These are phyloP conservation scores for Amblyjoppa fuscipennis DNA, from an alignment of 2,888 invertebrate species.

Conservation along the genomic window DNA sequence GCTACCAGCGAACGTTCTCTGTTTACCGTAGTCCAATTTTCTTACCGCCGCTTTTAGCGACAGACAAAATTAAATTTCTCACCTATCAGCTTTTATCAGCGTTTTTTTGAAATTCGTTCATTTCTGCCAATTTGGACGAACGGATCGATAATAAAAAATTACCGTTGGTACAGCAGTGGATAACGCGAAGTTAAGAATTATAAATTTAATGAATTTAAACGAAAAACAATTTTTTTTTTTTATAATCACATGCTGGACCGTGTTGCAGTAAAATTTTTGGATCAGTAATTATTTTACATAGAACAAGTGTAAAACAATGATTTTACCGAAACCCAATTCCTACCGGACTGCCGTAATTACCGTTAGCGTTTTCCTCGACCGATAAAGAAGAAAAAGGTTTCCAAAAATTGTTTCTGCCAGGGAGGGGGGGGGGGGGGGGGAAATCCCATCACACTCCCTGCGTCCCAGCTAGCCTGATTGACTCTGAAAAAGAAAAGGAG, in stretches of 20 bases:
- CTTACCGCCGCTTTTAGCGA: not conserved
- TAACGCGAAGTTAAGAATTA: not conserved
- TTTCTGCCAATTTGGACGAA: not conserved
- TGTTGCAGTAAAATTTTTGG: too few relatives aligned
- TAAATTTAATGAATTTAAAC: too few relatives aligned
- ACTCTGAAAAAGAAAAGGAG: not conserved
- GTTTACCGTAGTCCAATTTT: not conserved
- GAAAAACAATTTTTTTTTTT: too few relatives aligned
- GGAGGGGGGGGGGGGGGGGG: too few relatives aligned
- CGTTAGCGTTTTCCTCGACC: not conserved
- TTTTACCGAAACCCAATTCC: not conserved
- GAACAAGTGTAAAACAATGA: not conserved
- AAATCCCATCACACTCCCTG: not conserved
- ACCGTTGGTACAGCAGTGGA: not conserved
- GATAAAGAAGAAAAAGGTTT: not conserved
- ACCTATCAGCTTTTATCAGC: not conserved
- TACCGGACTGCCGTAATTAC: not conserved
- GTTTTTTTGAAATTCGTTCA: not conserved
- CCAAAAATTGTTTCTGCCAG: not conserved
- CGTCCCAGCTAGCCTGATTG: slow-evolving; percentile 3
- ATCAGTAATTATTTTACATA: not conserved
- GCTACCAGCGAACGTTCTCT: not conserved
- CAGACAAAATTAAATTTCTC: not conserved
- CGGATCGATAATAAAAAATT: not conserved
- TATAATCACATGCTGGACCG: too few relatives aligned